Base-by-base conservation (phyloP, 2,113 vertebrate species). In the Riparia riparia region DNA sequence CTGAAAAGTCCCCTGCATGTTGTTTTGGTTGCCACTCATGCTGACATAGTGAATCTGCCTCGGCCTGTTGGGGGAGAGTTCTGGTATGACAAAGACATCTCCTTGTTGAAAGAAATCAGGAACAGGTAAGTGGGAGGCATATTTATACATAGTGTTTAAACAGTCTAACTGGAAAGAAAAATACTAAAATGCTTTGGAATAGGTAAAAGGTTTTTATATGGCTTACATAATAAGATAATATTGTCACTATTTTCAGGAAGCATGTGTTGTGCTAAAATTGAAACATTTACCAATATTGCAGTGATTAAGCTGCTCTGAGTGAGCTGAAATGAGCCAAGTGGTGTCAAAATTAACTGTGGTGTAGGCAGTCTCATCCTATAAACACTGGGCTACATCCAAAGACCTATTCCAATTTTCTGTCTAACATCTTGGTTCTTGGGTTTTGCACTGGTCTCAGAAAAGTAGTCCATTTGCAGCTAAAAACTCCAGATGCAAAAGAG, bases 31-130 rank as follows among this genome's bases (percentile, higher is more conserved):
- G 99, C 99, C 49, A 99, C 99, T 0, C 99, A 99, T 25, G 99
- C 99, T 4, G 99, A 99, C 90, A 99, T 99, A 76, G 98, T 99
- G 29, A 99, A 99, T 41, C 97, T 99, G 34, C 99, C 99, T 65
- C 98, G 99, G 49, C 97, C 98, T 5, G 98, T 98, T 19, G 99
- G 98, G 22, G 99, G 99, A 95, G 99, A 99, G 94, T 99, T 99
- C 96, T 98, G 93, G 74, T 99, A 99, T 74, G 99, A 99, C 97
- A 99, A 99, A 93, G 99, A 99, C 80, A 96, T 92, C 5, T 98
- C 98, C 0, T 94, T 99, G 88, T 95, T 99, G 26, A 99, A 98
- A 89, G 99, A 99, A 98, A 98, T 99, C 90, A 98, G 98, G 85
- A 99, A 98, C 98, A 99, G 99, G 99, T 99, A 90, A 95, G 96